Base-by-base conservation (phyloP, 1,140 invertebrate genomes). In the Temnothorax longispinosus region DNA sequence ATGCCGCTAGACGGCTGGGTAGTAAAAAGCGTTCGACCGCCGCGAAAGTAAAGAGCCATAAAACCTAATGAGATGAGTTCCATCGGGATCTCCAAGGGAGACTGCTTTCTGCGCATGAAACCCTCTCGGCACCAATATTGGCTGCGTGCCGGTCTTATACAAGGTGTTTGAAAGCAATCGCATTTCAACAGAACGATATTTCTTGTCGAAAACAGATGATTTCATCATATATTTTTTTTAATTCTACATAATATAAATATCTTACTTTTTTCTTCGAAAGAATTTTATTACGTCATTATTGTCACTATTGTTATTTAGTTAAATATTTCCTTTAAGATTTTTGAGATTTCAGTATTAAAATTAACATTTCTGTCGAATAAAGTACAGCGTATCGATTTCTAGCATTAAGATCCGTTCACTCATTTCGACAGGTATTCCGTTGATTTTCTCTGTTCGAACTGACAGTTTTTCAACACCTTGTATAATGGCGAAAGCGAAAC, bases 31-130 rank as follows among this genome's bases (percentile, higher is more conserved):
- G 50, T 58, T 84, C 44, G 64, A 60, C 58, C 69, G 86, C 86
- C 27, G 58, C 62, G 60, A 75, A 52, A 44, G 64, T 87, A 87
- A 87, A 84, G 80, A 60, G 50, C 65, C 80, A 50, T 87, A 75
- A 87, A 87, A 84, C 10, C 80, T 87, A 87, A 87, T 84, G 86
- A 87, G 69, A 87, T 75, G 80, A 84, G 80, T 74, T 86, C 64
- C 76, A 81, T 69, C 41, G 80, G 41, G 50, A 69, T 78, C 50
- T 81, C 75, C 32, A 13, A 54, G 32, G 60, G 50, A 44, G 54
- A 38, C 67, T 47, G 27, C 38, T 82, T 72, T 72, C 27, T 58
- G 65, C 27, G 38, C 52, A 60, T 72, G 67, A 18, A 72, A 60
- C 80, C 27, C 50, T 58, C 41, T 81, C 67, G 38, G 18, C 44